A percentile compares a stretch with the other conserved stretches of the same genome.
These are phyloP conservation scores for Xerus rutilus DNA, from an alignment of 2,797 vertebrate species.

Conservation along the genomic window DNA sequence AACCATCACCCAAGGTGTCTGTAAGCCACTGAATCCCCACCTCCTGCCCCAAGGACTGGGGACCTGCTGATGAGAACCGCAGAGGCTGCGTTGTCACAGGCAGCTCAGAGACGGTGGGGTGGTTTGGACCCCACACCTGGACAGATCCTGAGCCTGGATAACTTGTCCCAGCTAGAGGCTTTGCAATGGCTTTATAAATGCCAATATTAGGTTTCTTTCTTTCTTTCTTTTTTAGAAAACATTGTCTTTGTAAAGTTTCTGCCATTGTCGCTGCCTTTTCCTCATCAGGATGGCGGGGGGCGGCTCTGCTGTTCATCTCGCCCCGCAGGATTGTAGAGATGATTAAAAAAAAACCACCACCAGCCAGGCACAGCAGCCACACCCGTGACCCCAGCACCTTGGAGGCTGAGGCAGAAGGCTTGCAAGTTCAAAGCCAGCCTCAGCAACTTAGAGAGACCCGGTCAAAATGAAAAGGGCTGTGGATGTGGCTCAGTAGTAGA, in stretches of 20 bases:
- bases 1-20: not conserved
- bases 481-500: not conserved
- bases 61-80: not conserved
- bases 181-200: not conserved
- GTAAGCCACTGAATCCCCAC: not conserved
- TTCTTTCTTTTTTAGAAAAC: not conserved
- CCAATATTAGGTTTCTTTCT: not conserved
- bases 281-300: not conserved
- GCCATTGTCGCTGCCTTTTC: not conserved
- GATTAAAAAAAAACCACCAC: not conserved
- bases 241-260: constrained; percentile 29
- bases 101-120: not conserved
- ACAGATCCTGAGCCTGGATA: not conserved
- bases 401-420: no score
- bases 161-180: not conserved
- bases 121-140: not conserved
- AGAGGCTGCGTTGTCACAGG: not conserved
- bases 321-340: constrained; percentile 12
- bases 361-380: no score
- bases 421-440: no score
- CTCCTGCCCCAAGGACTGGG: not conserved
- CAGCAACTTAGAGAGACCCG: no score
- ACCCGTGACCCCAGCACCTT: no score
- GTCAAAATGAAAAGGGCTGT: no score
- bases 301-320: not conserved